Conservation (phyloP, 2,797 vertebrate genomes). For the Acipenser transmontanus region DNA sequence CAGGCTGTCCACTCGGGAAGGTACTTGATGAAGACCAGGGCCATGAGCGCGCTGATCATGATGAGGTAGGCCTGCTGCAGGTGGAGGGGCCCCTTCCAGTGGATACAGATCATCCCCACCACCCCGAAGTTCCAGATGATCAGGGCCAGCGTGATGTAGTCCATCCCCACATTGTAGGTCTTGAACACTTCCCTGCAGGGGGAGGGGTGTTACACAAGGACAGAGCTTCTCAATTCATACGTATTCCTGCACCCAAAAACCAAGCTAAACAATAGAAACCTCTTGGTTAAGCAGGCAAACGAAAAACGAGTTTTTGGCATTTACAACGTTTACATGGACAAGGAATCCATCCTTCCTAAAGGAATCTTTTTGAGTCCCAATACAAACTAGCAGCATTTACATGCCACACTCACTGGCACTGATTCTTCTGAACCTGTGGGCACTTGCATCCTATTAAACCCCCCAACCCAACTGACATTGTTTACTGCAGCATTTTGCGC, state of each 20-base stretch:
- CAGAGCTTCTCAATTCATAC: not conserved
- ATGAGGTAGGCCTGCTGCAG: constrained; percentile 98
- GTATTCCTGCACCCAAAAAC: not conserved
- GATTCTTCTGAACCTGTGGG: too few relatives aligned
- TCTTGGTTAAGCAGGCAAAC: too few relatives aligned
- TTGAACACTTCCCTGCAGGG: constrained; percentile 87
- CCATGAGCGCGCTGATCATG: constrained; percentile 98
- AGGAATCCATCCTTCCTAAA: too few relatives aligned
- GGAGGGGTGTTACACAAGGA: not conserved
- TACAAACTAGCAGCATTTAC: too few relatives aligned
- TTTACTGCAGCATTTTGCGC: too few relatives aligned
- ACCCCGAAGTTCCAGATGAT: constrained; percentile 97
- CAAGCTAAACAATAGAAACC: not conserved
- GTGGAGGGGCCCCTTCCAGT: constrained; percentile 93
- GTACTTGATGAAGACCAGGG: constrained; percentile 97
- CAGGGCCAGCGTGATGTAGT: constrained; percentile 83
- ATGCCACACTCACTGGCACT: too few relatives aligned
- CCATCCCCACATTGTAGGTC: constrained; percentile 94
- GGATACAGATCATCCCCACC: constrained; percentile 97
- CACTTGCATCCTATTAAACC: too few relatives aligned
- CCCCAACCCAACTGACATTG: too few relatives aligned
- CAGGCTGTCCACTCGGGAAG: constrained; percentile 97
- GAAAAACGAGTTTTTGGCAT: too few relatives aligned
- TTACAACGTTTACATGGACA: too few relatives aligned
- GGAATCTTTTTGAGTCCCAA: too few relatives aligned